phyloP scores from a whole-genome alignment of 2,888 invertebrate species.

The Leptogaster cylindrica region DNA sequence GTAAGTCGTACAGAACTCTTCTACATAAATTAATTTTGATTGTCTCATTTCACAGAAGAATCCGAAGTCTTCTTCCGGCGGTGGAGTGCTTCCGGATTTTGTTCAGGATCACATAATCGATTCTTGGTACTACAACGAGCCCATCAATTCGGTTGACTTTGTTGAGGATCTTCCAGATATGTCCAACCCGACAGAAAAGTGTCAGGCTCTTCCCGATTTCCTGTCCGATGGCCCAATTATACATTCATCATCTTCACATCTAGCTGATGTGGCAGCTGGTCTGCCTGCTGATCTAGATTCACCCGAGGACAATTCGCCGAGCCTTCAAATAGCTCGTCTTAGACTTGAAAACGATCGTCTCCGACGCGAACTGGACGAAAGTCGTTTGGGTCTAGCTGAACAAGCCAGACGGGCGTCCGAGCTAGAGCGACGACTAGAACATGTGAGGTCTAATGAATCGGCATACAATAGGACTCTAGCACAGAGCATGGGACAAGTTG shows the following conservation, averaged over 20 bases:
- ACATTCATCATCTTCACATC: conserved; percentile 61
- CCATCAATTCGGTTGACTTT: conserved; percentile 54
- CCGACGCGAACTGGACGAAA: conserved; percentile 65
- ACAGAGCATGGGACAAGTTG: conserved; percentile 67
- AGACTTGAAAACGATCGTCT: conserved; percentile 62
- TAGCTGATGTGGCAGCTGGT: conserved; percentile 61
- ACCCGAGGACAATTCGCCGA: conserved; percentile 57
- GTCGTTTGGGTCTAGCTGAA: conserved; percentile 64
- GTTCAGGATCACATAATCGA: conserved; percentile 88
- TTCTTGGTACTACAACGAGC: conserved; percentile 64
- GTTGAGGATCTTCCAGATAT: conserved; percentile 51
- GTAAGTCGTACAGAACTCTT: background rate
- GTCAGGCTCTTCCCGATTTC: conserved; percentile 71
- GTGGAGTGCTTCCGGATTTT: conserved; percentile 75
- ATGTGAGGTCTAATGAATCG: conserved; percentile 63
- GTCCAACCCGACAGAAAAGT: conserved; percentile 46
- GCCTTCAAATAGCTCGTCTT: conserved; percentile 54
- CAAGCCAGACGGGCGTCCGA: conserved; percentile 64
- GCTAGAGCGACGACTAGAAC: conserved; percentile 65
- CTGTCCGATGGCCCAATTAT: conserved; percentile 71
- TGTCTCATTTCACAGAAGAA: conserved; percentile 41
- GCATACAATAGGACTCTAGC: conserved; percentile 65
- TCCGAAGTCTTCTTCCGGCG: conserved; percentile 35
- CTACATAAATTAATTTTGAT: background rate
- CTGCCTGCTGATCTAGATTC: conserved; percentile 58